Evolutionary conservation across 1,140 invertebrate species (phyloP).

Genomic region (Dinoponera quadriceps): DNA sequence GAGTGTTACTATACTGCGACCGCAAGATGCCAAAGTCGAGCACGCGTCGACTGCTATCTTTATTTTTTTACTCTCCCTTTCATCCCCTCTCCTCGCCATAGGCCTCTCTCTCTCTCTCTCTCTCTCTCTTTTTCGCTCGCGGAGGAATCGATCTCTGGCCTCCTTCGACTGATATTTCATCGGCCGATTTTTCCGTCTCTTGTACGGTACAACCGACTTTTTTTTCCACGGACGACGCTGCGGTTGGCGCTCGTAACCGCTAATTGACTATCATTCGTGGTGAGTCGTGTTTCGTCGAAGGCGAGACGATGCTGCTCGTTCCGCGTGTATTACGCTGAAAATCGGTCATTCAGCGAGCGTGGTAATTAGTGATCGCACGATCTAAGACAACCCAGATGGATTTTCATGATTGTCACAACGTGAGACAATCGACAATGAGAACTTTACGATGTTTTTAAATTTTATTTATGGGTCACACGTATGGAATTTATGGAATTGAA

Average conservation of each 20-base stretch:
- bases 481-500: no score
- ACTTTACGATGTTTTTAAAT: no score
- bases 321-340: no score
- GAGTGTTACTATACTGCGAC: slow-evolving; percentile 58
- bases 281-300: not conserved
- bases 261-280: slow-evolving; percentile 9
- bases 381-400: no score
- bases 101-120: not conserved
- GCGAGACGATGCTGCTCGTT: not conserved
- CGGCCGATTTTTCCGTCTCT: not conserved
- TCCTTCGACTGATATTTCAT: not conserved
- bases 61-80: not conserved
- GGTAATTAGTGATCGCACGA: no score
- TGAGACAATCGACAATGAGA: no score
- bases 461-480: no score
- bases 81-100: not conserved
- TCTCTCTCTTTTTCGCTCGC: no score
- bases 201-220: not conserved
- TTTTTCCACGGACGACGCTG: not conserved
- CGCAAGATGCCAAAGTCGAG: slow-evolving; percentile 54
- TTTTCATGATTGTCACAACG: no score
- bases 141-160: slow-evolving; percentile 1
- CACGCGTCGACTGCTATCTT: slow-evolving; percentile 25
- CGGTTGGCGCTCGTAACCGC: not conserved
- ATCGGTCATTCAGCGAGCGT: no score